These are phyloP conservation scores for Calypte anna DNA, from an alignment of 2,113 vertebrate genomes.

Conservation along the genomic window DNA sequence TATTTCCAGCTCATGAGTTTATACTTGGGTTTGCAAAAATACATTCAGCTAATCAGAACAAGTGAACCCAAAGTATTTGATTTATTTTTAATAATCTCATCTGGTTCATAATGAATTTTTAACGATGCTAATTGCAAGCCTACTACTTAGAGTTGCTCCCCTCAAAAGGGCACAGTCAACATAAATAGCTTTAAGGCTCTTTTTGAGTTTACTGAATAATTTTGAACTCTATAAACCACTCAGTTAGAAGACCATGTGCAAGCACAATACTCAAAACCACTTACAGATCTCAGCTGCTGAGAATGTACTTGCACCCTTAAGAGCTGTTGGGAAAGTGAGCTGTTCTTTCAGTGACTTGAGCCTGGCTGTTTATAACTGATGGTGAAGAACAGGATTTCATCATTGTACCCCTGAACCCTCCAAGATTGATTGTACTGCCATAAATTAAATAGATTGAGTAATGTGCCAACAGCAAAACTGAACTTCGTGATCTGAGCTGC, in stretches of 20 bases:
- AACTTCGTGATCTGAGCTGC: neutral
- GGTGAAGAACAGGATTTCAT: neutral
- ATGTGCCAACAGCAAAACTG: neutral
- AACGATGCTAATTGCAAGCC: slow-evolving; percentile 1
- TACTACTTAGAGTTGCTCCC: neutral
- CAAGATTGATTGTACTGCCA: neutral
- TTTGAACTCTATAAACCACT: neutral
- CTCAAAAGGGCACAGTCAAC: slow-evolving; percentile 10
- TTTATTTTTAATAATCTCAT: slow-evolving; percentile 51
- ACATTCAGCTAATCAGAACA: neutral
- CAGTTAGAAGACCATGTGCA: neutral
- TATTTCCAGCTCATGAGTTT: neutral
- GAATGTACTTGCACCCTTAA: neutral
- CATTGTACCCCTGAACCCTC: neutral
- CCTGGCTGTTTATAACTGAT: neutral
- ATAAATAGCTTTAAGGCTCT: slow-evolving; percentile 33
- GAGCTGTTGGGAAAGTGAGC: neutral
- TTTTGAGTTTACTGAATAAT: neutral
- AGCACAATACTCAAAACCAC: neutral
- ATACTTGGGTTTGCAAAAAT: neutral
- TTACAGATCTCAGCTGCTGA: neutral
- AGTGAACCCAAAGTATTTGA: slow-evolving; percentile 12
- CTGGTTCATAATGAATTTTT: slow-evolving; percentile 42
- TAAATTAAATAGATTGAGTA: neutral
- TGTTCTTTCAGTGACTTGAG: neutral